Base-by-base conservation (phyloP, 1,140 invertebrate genomes). In the Oedothorax gibbosus region DNA sequence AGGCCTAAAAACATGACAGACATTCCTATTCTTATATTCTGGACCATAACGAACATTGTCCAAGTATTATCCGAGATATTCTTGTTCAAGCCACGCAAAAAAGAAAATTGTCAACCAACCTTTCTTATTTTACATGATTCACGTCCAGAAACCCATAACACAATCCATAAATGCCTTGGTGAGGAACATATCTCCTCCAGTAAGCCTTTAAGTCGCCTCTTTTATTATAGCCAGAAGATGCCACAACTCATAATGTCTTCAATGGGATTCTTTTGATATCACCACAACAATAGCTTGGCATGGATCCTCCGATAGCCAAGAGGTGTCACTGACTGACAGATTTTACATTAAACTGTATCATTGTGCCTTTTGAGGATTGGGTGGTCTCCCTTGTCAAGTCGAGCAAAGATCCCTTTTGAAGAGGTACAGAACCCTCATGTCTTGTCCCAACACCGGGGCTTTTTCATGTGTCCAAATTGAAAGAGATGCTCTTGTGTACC, bases 271-370 rank as follows among this genome's bases (percentile, higher is more conserved):
- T 35, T 5, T 73, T 72, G 60, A 53, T 73, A 56, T 53, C 64
- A 65, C 35, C 20, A 64, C 56, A 35, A 77, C 75, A 77, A 77
- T 65, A 51, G n/a, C 35, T 15, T 10, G 72, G 18, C 50, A 35
- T 35, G 49, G 50, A 71, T 75, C 72, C 15, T 15, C 2, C 21
- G 54, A 66, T 66, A 15, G 51, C 77, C 64, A 20, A 20, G 68
- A 82, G 62, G 57, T 50, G 72, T 76, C 81, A 84, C 3, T 53
- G 65, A 66, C 4, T 84, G 71, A 68, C 71, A 84, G 81, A 84
- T 76, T 84, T 75, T 75, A 76, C 81, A 84, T 84, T 60, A 75
- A 76, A 84, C 81, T 75, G 72, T 56, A 60, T 62, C 51, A 84
- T 72, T 66, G 71, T 66, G 5, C 14, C 80, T 35, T 64, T 82